Evolutionary conservation across 2,888 invertebrate genomes (phyloP).

Genomic region (Megamerina dolium): DNA sequence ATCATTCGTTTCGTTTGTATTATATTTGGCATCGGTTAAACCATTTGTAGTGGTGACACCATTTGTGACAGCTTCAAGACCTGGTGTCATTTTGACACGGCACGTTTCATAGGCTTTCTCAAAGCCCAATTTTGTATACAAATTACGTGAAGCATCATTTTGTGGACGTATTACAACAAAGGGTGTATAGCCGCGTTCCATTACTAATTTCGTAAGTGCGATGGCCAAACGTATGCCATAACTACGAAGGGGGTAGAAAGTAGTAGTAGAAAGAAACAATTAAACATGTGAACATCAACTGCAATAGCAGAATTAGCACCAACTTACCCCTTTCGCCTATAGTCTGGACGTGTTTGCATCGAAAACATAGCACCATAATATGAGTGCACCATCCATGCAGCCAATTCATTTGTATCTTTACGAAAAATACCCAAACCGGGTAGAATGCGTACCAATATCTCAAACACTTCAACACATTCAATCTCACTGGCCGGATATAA

Average conservation of each 20-base stretch:
- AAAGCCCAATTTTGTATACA: conserved; percentile 79
- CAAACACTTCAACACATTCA: conserved; percentile 77
- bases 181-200: conserved; percentile 71
- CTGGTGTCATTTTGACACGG: conserved; percentile 68
- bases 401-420: conserved; percentile 60
- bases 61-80: conserved; percentile 26
- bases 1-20: conserved; percentile 10
- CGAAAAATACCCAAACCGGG: conserved; percentile 78
- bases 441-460: conserved; percentile 68
- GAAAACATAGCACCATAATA: conserved; percentile 90
- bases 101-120: conserved; percentile 73
- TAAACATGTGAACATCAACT: background rate
- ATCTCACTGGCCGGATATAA: conserved; percentile 84
- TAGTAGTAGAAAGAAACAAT: background rate
- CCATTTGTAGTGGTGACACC: conserved; percentile 30
- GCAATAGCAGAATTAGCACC: no score
- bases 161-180: conserved; percentile 83
- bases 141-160: conserved; percentile 77
- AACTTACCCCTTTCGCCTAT: conserved; percentile 60
- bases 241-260: conserved; percentile 30
- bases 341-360: conserved; percentile 78
- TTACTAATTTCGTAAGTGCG: conserved; percentile 60
- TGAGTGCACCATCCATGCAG: conserved; percentile 88
- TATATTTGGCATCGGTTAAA: conserved; percentile 19
- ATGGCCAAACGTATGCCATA: conserved; percentile 70